Evolutionary conservation across 2,888 invertebrate genomes (phyloP).

Genomic region (Furcula furcula): DNA sequence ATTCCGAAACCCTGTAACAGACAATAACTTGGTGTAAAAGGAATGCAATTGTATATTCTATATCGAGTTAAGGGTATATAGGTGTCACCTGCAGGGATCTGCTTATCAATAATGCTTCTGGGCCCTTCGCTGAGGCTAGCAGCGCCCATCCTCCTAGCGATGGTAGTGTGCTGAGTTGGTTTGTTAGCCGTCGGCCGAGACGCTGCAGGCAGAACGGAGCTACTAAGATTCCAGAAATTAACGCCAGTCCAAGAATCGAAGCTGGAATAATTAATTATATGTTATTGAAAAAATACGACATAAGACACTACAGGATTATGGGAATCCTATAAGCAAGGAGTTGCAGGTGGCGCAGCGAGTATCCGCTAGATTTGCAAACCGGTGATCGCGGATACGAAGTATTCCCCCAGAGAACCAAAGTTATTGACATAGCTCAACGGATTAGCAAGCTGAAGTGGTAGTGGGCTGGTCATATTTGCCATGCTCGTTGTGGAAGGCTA

Average conservation of each 20-base stretch:
- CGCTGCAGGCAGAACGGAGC: constrained; percentile 79
- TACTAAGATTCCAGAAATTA: constrained; percentile 79
- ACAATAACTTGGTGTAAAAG: not conserved
- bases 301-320: too few species aligned
- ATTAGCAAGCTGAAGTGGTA: too few species aligned
- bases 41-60: not conserved
- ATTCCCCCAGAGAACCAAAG: too few species aligned
- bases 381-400: too few species aligned
- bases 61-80: not conserved
- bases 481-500: too few species aligned
- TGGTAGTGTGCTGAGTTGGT: constrained; percentile 77
- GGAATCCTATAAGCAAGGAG: too few species aligned
- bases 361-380: too few species aligned
- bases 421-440: too few species aligned
- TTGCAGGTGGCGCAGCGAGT: too few species aligned
- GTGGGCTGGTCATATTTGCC: too few species aligned
- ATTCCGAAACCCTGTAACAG: constrained; percentile 72
- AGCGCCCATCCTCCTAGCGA: constrained; percentile 80
- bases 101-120: constrained; percentile 54
- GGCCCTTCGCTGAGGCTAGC: constrained; percentile 69
- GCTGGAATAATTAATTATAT: too few species aligned
- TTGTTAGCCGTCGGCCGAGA: constrained; percentile 79
- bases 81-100: constrained; percentile 54
- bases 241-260: constrained; percentile 81
- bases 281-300: too few species aligned